Evolutionary conservation across 2,888 invertebrate species (phyloP).

Genomic region (Pomacea canaliculata): DNA sequence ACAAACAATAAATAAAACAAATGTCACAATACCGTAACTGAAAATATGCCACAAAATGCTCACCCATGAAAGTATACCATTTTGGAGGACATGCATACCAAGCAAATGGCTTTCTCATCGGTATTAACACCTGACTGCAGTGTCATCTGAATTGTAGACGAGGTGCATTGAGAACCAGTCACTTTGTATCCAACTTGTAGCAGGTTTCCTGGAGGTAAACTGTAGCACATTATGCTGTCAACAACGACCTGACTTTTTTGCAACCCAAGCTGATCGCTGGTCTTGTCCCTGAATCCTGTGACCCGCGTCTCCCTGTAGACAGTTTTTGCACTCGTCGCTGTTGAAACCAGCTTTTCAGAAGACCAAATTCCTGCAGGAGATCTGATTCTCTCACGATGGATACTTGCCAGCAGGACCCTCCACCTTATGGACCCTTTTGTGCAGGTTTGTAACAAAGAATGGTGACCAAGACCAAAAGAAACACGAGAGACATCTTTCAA

Average conservation of each 20-base stretch:
- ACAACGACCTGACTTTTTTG: neutral
- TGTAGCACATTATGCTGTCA: neutral
- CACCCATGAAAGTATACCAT: slow-evolving; percentile 8
- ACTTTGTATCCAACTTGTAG: slow-evolving; percentile 15
- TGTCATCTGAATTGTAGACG: neutral
- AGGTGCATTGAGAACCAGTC: neutral
- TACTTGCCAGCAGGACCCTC: neutral
- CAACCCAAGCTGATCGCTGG: neutral
- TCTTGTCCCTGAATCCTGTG: neutral
- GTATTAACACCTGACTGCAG: neutral
- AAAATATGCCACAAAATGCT: neutral
- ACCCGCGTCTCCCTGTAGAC: neutral
- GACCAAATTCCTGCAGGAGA: neutral
- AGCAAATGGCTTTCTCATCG: neutral
- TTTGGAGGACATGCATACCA: slow-evolving; percentile 7
- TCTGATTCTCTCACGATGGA: neutral
- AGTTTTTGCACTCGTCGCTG: neutral
- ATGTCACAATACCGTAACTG: too few relatives aligned
- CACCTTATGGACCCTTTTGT: neutral
- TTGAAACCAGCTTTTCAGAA: neutral
- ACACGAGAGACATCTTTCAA: neutral
- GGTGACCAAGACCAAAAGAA: neutral
- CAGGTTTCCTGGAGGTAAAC: neutral
- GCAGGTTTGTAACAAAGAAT: slow-evolving; percentile 5
- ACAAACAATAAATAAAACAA: too few relatives aligned